These are phyloP conservation scores for Diarsia brunnea DNA, from an alignment of 2,888 invertebrate species.

Conservation along the genomic window DNA sequence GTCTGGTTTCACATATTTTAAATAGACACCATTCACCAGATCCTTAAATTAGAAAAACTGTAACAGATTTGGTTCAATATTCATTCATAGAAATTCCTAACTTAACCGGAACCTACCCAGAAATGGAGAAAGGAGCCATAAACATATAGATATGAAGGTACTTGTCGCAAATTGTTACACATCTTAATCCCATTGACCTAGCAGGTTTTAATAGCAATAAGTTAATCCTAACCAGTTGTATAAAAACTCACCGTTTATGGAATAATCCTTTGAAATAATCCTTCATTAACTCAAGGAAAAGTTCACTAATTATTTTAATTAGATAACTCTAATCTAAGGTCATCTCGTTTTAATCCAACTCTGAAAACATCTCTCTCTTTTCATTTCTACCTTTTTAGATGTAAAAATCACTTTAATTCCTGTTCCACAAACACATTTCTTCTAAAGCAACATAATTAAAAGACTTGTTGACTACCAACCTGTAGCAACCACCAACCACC, in stretches of 20 bases:
- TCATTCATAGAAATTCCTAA: not conserved
- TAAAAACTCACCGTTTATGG: not conserved
- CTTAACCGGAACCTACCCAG: not conserved
- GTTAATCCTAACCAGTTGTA: not conserved
- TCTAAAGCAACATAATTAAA: conserved; percentile 4
- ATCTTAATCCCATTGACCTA: not conserved
- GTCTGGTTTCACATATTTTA: not conserved
- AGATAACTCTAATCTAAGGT: not conserved
- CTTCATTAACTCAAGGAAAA: not conserved
- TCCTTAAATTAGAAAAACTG: not conserved
- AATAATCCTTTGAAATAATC: not conserved
- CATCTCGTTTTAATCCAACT: not conserved
- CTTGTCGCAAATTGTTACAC: not conserved
- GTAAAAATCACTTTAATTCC: not conserved
- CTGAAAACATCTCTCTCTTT: not conserved
- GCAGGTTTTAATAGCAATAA: not conserved
- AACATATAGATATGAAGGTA: not conserved
- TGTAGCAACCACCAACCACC: conserved; percentile 18
- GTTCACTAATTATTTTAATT: not conserved
- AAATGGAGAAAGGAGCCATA: not conserved
- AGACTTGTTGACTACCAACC: conserved; percentile 31
- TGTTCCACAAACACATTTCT: not conserved
- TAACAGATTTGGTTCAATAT: not conserved
- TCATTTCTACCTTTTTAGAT: not conserved
- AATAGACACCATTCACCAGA: not conserved